Conservation (phyloP, 2,797 vertebrate species). For the Gallinago solitaria region DNA sequence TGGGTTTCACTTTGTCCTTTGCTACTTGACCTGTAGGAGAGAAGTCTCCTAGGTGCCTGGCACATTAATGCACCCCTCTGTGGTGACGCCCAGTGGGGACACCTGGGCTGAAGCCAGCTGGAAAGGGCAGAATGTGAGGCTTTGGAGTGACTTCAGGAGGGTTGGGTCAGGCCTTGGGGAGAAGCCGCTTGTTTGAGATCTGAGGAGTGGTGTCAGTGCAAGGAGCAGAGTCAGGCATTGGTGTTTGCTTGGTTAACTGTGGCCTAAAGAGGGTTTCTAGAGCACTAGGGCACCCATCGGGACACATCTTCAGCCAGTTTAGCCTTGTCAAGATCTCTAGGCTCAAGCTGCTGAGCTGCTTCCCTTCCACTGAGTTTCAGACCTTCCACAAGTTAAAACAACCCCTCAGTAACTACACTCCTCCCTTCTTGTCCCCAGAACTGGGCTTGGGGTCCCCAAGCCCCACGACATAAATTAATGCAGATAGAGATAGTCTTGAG, state of each 20-base stretch:
- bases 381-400: neutral
- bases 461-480: neutral
- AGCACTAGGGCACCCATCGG: neutral
- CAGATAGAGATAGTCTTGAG: neutral
- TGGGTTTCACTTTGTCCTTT: neutral
- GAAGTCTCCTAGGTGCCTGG: neutral
- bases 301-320: neutral
- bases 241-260: neutral
- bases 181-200: neutral
- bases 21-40: neutral
- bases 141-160: neutral
- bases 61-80: fast-evolving
- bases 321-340: neutral
- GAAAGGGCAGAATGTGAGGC: neutral
- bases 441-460: neutral
- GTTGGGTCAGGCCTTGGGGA: neutral
- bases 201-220: neutral
- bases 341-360: neutral
- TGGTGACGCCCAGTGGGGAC: neutral
- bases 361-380: neutral
- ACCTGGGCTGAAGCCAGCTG: neutral
- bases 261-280: neutral
- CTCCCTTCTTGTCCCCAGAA: neutral
- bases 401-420: neutral
- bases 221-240: neutral